Evolutionary conservation across 2,113 vertebrate species (phyloP).

Genomic region (Apodemus speciosus): DNA sequence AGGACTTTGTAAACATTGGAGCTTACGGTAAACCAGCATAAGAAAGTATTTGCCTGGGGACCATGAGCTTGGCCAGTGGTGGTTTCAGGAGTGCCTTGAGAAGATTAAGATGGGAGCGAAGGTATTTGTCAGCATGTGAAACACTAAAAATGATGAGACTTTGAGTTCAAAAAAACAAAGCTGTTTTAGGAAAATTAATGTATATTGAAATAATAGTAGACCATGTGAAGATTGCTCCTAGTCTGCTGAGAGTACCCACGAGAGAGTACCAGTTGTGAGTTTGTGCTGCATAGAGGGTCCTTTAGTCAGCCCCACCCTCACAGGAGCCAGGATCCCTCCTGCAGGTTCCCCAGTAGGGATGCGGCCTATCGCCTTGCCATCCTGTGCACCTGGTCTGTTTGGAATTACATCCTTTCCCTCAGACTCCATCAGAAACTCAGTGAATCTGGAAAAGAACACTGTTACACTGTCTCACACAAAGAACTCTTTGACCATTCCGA

Average conservation of each 20-base stretch:
- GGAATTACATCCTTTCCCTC: constrained; percentile 66
- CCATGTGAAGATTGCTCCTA: neutral
- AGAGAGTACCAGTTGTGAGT: neutral
- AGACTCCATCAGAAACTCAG: constrained; percentile 51
- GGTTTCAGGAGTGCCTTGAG: neutral
- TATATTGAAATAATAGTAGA: neutral
- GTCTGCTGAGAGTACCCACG: neutral
- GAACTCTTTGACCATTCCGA: constrained; percentile 80
- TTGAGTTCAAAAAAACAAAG: neutral
- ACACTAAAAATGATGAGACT: neutral
- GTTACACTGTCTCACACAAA: constrained; percentile 74
- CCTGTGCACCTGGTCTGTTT: constrained; percentile 85
- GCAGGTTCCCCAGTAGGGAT: constrained; percentile 57
- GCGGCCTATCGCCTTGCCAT: constrained; percentile 54
- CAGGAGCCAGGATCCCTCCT: constrained; percentile 51
- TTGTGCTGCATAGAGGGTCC: neutral
- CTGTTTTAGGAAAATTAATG: neutral
- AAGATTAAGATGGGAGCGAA: neutral
- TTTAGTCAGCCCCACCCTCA: neutral
- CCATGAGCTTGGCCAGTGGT: neutral
- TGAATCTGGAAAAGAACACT: constrained; percentile 78
- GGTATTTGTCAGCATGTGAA: neutral
- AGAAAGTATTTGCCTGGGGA: neutral
- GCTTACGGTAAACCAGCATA: neutral
- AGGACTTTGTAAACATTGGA: neutral